Evolutionary conservation across 2,888 invertebrate genomes (phyloP), one percentile per base, ranked within the genome.

Genomic region (Pyrochroa serraticornis): DNA sequence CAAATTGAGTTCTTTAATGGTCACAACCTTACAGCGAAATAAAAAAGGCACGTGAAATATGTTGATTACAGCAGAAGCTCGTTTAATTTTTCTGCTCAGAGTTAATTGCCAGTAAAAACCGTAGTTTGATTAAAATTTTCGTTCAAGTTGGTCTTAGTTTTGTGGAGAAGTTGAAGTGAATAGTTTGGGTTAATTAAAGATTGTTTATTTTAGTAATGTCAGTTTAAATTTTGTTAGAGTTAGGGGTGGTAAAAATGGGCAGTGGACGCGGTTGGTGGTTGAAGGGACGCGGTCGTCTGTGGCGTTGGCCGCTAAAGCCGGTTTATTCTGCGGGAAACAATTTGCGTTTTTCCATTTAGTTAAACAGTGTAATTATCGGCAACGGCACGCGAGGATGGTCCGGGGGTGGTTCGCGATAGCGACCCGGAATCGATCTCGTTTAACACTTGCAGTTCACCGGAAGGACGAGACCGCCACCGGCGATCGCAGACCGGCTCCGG

Each of bases 331-430:
- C 59, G 63, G 62, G 58, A 64, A 70, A 67, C 66, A 66, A 67
- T 69, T 67, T 63, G 62, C 63, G 62, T 65, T 68, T 69, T 69
- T 67, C 64, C 65, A 66, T 67, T 64, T 56, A 65, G 63, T 65
- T 66, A 63, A 68, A 64, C 69, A 61, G 61, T 60, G 64, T 63
- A 63, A 67, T 69, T 65, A 70, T 66, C 62, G 65, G 58, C 49
- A 59, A 58, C 41, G 58, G 59, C 65, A 64, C 62, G 65, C 64
- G 58, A 67, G 50, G 64, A 63, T 67, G 68, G 31, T 53, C 47
- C 49, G 46, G 45, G 51, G 43, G 57, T 60, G 39, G 10, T 51
- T 22, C 22, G 41, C 51, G 57, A 46, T 51, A 55, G 46, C 46
- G 12, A 41, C 45, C 58, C 51, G 37, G 38, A 58, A 60, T 62